These are phyloP conservation scores for Argyresthia albistria DNA, from an alignment of 2,888 invertebrate species.

Conservation along the genomic window DNA sequence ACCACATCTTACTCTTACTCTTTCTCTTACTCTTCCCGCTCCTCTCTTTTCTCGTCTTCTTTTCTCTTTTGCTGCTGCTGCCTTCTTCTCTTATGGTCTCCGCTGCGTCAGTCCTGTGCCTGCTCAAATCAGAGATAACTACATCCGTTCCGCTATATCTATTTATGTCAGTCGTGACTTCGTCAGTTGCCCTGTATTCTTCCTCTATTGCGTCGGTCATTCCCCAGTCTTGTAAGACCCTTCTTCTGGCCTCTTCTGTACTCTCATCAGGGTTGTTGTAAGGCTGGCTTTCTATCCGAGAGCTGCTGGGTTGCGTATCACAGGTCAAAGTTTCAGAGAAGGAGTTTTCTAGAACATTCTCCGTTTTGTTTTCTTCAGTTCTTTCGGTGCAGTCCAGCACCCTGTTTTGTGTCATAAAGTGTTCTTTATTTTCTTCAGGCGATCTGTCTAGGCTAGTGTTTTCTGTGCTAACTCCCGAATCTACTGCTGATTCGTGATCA, in stretches of 20 bases:
- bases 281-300: neutral
- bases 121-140: conserved; percentile 23
- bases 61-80: conserved; percentile 25
- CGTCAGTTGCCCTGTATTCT: conserved; percentile 43
- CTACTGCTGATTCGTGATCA: conserved; percentile 55
- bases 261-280: conserved; percentile 10
- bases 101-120: conserved; percentile 16
- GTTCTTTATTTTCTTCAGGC: conserved; percentile 60
- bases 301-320: conserved; percentile 8
- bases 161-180: conserved; percentile 44
- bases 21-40: conserved; percentile 42
- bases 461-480: conserved; percentile 82
- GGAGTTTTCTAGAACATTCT: conserved; percentile 41
- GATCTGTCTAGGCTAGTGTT: conserved; percentile 79
- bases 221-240: conserved; percentile 34
- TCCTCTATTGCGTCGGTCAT: conserved; percentile 25
- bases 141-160: conserved; percentile 37
- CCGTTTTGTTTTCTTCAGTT: conserved; percentile 16
- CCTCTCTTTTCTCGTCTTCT: conserved; percentile 31
- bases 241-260: conserved; percentile 28
- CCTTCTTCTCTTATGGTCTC: conserved; percentile 20
- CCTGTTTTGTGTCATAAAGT: conserved; percentile 58
- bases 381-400: conserved; percentile 38
- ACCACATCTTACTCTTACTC: conserved; percentile 51
- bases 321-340: conserved; percentile 28